Evolutionary conservation across 2,797 vertebrate species (phyloP), one percentile per base, ranked within the genome.

Genomic region (Clarias laeviceps): DNA sequence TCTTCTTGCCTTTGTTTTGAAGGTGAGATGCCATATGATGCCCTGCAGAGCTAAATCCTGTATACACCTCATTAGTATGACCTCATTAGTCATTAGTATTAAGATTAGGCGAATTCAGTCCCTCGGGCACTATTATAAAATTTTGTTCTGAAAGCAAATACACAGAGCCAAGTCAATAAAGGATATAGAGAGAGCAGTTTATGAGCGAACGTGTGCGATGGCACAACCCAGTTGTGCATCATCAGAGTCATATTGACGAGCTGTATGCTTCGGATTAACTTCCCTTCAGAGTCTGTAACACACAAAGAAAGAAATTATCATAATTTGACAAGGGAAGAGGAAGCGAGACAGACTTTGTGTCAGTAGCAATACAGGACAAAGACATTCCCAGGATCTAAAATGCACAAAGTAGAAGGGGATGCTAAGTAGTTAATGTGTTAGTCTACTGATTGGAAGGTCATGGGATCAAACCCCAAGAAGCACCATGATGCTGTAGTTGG

Each of bases 191-290:
- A 89, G 87, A 97, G 95, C 85, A 98, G 94, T 74, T 95, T 96
- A 88, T 94, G 93, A 73, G 96, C 95, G 8, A 98, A 95, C 24
- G 92, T 92, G 24, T 96, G 92, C 0, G 97, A 98, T 1, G 97
- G 95, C 37, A 98, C 94, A 2, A 98, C 96, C 97, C 97, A 98
- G 85, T 94, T 96, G 90, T 98, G 97, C 96, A 97, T 97, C 91
- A 97, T 96, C 85, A 98, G 92, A 24, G 94, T 96, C 96, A 98
- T 96, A 85, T 96, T 94, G 88, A 98, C 96, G 83, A 96, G 86
- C 91, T 97, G 94, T 40, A 95, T 94, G 27, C 95, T 95, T 45
- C 92, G 91, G 90, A 90, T 91, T 1, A 96, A 90, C 88, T 92
- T 96, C 61, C 97, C 97, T 1, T 96, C 93, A 0, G 92, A 91